Conservation (phyloP, 2,113 vertebrate species). For the Cromileptes altivelis region DNA sequence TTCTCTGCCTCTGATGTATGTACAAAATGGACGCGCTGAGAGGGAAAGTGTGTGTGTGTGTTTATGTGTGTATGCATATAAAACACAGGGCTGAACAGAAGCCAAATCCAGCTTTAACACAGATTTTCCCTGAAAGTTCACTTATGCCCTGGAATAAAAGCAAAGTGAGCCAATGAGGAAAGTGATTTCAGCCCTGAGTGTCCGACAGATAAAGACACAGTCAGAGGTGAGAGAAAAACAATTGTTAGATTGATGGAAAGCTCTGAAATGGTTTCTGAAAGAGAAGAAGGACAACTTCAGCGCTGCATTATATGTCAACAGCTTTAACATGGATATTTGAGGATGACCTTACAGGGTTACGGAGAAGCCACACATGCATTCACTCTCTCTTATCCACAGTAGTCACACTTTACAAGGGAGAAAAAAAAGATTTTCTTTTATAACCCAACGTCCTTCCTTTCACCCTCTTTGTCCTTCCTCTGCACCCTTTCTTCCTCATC, state of each 20-base stretch:
- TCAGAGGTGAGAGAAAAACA: constrained; percentile 11
- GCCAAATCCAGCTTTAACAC: constrained; percentile 7
- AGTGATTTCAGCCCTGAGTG: not conserved
- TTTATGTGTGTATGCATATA: constrained; percentile 6
- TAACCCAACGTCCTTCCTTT: not conserved
- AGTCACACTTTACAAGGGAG: constrained; percentile 37
- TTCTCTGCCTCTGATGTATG: constrained; percentile 46
- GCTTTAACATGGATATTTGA: constrained; percentile 2
- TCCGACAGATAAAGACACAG: not conserved
- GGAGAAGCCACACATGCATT: not conserved
- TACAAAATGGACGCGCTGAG: constrained; percentile 22
- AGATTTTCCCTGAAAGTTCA: constrained; percentile 1
- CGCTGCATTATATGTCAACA: constrained; percentile 30
- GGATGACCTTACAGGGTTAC: constrained; percentile 22
- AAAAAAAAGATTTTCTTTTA: constrained; percentile 18
- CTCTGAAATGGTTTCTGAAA: constrained; percentile 24
- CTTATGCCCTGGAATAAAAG: not conserved
- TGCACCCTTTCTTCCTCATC: not conserved
- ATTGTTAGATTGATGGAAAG: not conserved
- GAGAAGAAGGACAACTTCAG: constrained; percentile 21
- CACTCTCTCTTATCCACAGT: constrained; percentile 20
- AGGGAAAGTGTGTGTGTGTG: not conserved
- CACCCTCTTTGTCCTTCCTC: not conserved
- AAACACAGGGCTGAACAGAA: constrained; percentile 18
- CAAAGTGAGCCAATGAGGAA: not conserved